Base-by-base conservation (phyloP, 1,140 invertebrate genomes). In the Pseudoatta argentina region DNA sequence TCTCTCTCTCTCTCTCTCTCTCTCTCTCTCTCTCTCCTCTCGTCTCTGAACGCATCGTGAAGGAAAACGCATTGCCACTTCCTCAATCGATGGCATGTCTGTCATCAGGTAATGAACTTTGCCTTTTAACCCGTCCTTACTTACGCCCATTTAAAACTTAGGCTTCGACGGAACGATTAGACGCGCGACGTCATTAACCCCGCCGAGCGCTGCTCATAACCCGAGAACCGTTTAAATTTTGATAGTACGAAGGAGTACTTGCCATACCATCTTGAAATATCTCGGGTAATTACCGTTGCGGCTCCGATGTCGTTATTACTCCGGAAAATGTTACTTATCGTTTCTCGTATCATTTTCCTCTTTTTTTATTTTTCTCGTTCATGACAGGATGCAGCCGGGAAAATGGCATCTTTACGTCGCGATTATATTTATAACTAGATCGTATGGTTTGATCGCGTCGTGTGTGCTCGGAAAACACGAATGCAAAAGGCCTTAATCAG, bases 1-100 rank as follows among this genome's bases (percentile, higher is more conserved):
- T 8, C 18, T 10, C 87, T 87, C 87, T 91, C 91, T 89, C 91
- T 87, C 2, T 16, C 1, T 12, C 3, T 21, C 34, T 21, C 34
- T 21, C 8, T 8, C 30, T 27, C 27, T 16, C 27, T 64, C 16
- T n/a, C 7, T 1, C 21, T n/a, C 39, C 87, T 86, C 16, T 18
- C 75, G 57, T 53, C 55, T 39, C n/a, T 66, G 16, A 34, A 48
- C 39, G 53, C 66, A 63, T 66, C 53, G 53, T 21, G 16, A 16
- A 27, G 44, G 24, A 55, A 59, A 82, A 67, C 73, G 48, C 85
- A 51, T 30, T 48, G 30, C 48, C 27, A 24, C 39, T 48, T 53
- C 55, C 24, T 51, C 85, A 55, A 73, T 77, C 73, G 59, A 87
- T 85, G 72, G 16, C 79, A 75, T 24, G 71, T 76, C 67, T 71